Base-by-base conservation (phyloP, 2,113 vertebrate genomes). In the Hoplias malabaricus region DNA sequence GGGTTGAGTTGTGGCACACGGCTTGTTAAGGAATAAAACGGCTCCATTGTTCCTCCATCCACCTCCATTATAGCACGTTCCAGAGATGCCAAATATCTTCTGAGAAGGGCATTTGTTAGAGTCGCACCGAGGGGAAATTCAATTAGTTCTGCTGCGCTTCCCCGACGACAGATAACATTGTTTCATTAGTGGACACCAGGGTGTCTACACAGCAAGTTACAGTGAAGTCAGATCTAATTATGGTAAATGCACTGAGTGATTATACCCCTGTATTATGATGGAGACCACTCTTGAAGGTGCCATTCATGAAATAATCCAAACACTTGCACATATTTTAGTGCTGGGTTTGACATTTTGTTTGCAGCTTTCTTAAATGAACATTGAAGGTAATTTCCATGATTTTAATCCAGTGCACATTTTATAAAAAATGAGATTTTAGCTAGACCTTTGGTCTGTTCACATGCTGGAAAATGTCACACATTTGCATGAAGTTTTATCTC, bases 31-130 rank as follows among this genome's bases (percentile, higher is more conserved):
- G 90, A 92, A 90, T 91, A 88, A 90, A 85, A 89, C 76, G 75
- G 73, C 59, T 88, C 83, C 89, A 91, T 92, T 90, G 91, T 90
- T 84, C 83, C 42, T 86, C 87, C 87, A 87, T 92, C 91, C 79
- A 83, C 82, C 88, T 90, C 85, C 88, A 89, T 92, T 90, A 91
- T 72, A 71, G 79, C 54, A 9, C n/a, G 87, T 73, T 79, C 78
- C 42, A 36, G 81, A 79, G 83, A 53, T 62, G 82, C 34, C 81
- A 67, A 56, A 77, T 83, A 82, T 46, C 48, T 67, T 82, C 33
- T 27, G 84, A 84, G 78, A 76, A 80, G 82, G 80, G 53, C 79
- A 73, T 48, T 73, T 65, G 31, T 77, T 73, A 75, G 78, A 79
- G 77, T 54, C 5, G 38, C 67, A 75, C 66, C 59, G 62, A 54